phyloP scores from a whole-genome alignment of 1,140 invertebrate species.

The Drosophila sucinea region DNA sequence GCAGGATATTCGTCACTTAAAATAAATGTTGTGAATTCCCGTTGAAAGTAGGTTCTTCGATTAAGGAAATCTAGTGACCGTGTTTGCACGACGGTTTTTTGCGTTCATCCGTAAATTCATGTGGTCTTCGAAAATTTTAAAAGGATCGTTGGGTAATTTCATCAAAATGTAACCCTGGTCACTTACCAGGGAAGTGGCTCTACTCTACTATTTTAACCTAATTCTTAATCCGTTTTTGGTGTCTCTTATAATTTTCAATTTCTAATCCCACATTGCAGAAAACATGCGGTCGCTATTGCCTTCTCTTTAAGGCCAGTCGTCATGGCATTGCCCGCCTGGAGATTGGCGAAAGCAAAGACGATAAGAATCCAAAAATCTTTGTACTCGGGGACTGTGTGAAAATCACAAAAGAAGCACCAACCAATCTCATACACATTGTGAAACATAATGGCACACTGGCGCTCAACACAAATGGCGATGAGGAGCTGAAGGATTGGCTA shows the following conservation, averaged over 20 bases:
- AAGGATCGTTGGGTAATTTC: too few species aligned
- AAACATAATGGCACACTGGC: slow-evolving; percentile 89
- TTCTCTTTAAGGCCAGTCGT: slow-evolving; percentile 91
- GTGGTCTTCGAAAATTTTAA: too few species aligned
- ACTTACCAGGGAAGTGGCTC: too few species aligned
- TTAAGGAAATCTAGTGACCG: too few species aligned
- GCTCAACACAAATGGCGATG: slow-evolving; percentile 88
- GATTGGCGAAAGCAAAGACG: slow-evolving; percentile 90
- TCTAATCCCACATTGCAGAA: slow-evolving; percentile 54
- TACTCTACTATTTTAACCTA: too few species aligned
- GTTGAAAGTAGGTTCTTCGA: too few species aligned
- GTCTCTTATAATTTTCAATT: neutral
- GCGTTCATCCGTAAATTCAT: too few species aligned
- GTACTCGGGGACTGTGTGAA: slow-evolving; percentile 93
- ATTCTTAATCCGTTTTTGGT: too few species aligned
- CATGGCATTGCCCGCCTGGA: slow-evolving; percentile 92
- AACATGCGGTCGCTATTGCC: slow-evolving; percentile 77
- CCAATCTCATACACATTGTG: slow-evolving; percentile 87
- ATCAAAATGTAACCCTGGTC: too few species aligned
- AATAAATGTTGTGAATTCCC: too few species aligned
- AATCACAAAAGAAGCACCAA: slow-evolving; percentile 87
- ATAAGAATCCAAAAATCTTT: slow-evolving; percentile 89
- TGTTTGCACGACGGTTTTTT: too few species aligned
- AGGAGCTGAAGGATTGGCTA: slow-evolving; percentile 90
- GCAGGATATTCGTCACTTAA: too few species aligned